phyloP scores from a whole-genome alignment of 1,140 invertebrate species.

The Penaeus japonicus region DNA sequence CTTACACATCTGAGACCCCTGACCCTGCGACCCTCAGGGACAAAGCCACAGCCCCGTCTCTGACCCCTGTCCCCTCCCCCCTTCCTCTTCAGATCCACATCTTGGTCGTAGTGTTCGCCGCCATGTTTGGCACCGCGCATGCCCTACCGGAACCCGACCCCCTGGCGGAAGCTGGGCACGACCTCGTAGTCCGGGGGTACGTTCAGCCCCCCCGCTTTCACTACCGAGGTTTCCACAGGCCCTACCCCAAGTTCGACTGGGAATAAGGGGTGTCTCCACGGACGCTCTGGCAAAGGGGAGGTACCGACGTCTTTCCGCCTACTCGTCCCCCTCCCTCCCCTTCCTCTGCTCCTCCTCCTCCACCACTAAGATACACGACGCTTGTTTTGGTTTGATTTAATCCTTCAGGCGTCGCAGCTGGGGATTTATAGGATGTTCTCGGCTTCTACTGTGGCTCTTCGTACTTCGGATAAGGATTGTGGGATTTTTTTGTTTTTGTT shows the following conservation, averaged over 20 bases:
- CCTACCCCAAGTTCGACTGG: background rate
- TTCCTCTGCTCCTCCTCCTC: background rate
- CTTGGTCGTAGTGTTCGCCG: background rate
- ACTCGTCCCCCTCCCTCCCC: background rate
- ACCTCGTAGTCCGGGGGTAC: background rate
- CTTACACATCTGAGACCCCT: no score
- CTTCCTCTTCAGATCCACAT: background rate
- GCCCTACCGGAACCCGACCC: background rate
- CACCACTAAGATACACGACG: no score
- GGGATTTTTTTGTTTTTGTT: no score
- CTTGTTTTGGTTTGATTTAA: no score
- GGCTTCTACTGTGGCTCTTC: no score
- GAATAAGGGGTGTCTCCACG: background rate
- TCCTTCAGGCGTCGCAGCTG: no score
- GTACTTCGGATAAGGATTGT: no score
- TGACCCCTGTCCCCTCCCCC: no score
- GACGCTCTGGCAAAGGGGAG: background rate
- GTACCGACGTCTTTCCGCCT: background rate
- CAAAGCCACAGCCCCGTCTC: no score
- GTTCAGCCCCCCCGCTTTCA: conserved; percentile 33
- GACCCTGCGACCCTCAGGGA: no score
- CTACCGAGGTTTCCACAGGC: conserved; percentile 26
- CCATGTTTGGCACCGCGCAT: background rate
- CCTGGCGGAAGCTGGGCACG: background rate
- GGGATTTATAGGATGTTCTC: no score